Conservation (phyloP, 2,113 vertebrate genomes). For the Seriola aureovittata region DNA sequence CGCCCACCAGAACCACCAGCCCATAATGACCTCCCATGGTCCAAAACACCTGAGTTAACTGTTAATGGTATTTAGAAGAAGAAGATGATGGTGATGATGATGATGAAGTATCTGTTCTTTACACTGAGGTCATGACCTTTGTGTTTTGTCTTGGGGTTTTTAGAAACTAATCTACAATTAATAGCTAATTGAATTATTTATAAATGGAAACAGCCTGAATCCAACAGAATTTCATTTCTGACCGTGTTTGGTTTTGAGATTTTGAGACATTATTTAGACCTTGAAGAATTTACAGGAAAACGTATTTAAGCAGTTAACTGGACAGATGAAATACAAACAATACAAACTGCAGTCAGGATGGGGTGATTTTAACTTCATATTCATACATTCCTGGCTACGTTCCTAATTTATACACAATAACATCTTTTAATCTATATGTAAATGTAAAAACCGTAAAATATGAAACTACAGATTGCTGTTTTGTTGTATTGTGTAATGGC, state of each 20-base stretch:
- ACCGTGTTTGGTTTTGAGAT: not conserved
- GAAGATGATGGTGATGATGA: not conserved
- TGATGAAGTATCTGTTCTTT: not conserved
- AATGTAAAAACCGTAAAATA: not conserved
- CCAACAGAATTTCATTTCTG: not conserved
- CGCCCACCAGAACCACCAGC: slow-evolving; percentile 52
- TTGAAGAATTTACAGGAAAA: not conserved
- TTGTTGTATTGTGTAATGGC: not conserved
- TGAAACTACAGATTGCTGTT: not conserved
- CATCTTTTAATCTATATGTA: too few species aligned
- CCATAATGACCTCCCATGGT: slow-evolving; percentile 57
- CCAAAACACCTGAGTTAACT: slow-evolving; percentile 4
- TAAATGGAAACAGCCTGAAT: not conserved
- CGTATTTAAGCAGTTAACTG: not conserved
- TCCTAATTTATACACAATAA: too few species aligned
- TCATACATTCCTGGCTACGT: too few species aligned
- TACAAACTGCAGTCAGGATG: not conserved
- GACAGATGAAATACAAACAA: too few species aligned
- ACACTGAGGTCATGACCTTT: not conserved
- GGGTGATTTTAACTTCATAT: not conserved
- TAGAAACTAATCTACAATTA: too few species aligned
- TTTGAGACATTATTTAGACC: too few species aligned
- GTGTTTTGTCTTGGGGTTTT: too few species aligned
- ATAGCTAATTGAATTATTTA: too few species aligned
- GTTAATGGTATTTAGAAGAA: not conserved